These are phyloP conservation scores for Kryptolebias marmoratus DNA, from an alignment of 2,113 vertebrate species.

Conservation along the genomic window DNA sequence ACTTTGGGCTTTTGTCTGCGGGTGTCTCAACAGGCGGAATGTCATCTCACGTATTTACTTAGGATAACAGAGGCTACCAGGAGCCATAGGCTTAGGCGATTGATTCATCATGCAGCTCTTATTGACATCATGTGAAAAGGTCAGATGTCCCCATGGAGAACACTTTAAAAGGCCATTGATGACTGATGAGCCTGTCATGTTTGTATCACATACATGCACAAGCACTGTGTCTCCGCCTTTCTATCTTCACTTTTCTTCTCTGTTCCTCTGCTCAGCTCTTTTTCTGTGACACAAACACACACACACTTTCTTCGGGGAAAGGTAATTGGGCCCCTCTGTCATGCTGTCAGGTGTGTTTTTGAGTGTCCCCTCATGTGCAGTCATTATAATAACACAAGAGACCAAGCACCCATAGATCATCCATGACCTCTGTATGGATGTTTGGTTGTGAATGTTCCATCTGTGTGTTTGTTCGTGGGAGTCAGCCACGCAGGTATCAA, in stretches of 20 bases:
- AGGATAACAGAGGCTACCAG: conserved; percentile 54
- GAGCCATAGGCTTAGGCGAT: conserved; percentile 51
- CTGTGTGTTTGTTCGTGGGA: conserved; percentile 4
- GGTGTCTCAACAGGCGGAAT: conserved; percentile 52
- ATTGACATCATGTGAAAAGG: conserved; percentile 78
- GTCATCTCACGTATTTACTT: conserved; percentile 64
- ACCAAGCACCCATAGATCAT: conserved; percentile 58
- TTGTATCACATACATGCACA: conserved; percentile 62
- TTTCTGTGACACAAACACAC: conserved; percentile 31
- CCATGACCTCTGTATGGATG: conserved; percentile 48
- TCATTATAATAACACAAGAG: conserved; percentile 72
- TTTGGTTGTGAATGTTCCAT: background rate
- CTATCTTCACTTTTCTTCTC: conserved; percentile 23
- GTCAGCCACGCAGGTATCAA: background rate
- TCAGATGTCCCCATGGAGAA: conserved; percentile 71
- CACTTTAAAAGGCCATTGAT: conserved; percentile 76
- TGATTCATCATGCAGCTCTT: conserved; percentile 76
- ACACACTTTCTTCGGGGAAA: conserved; percentile 46
- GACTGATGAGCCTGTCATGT: conserved; percentile 77
- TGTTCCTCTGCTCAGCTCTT: conserved; percentile 7
- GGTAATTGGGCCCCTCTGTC: conserved; percentile 72
- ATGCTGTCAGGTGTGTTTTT: conserved; percentile 68
- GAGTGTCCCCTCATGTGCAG: conserved; percentile 65
- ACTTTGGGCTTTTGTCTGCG: conserved; percentile 48
- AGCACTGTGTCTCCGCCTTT: conserved; percentile 28